Conservation (phyloP, 1,140 invertebrate species). For the Lamellibrachia luymesi region DNA sequence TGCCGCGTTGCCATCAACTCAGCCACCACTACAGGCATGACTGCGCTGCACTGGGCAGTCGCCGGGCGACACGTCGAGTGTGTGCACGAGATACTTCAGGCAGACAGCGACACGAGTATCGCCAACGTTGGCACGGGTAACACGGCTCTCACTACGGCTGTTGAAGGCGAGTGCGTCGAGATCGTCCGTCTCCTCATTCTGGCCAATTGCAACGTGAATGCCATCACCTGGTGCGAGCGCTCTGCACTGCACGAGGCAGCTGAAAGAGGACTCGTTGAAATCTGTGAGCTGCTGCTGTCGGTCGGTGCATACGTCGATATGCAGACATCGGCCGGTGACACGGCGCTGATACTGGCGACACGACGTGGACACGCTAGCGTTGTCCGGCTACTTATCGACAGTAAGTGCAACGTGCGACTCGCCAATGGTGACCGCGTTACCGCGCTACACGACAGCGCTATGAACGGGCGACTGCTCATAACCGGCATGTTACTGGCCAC, state of each 20-base stretch:
- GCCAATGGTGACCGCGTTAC: not conserved
- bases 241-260: conserved; percentile 10
- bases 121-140: not conserved
- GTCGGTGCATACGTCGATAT: conserved; percentile 8
- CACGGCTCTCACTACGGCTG: conserved; percentile 10
- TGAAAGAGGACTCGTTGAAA: not conserved
- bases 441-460: not conserved
- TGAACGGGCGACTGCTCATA: not conserved
- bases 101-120: not conserved
- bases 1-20: not conserved
- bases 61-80: not conserved
- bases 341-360: not conserved
- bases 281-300: not conserved
- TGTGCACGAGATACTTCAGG: not conserved
- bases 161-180: not conserved
- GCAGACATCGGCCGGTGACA: conserved; percentile 9
- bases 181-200: not conserved
- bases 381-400: not conserved
- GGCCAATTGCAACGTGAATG: conserved; percentile 13
- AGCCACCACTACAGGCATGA: not conserved
- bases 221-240: not conserved
- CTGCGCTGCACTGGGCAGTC: conserved; percentile 12
- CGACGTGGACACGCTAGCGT: not conserved
- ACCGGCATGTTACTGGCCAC: not conserved
- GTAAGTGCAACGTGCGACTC: not conserved